Evolutionary conservation across 2,888 invertebrate species (phyloP).

Genomic region (Podotricha telesiphe): DNA sequence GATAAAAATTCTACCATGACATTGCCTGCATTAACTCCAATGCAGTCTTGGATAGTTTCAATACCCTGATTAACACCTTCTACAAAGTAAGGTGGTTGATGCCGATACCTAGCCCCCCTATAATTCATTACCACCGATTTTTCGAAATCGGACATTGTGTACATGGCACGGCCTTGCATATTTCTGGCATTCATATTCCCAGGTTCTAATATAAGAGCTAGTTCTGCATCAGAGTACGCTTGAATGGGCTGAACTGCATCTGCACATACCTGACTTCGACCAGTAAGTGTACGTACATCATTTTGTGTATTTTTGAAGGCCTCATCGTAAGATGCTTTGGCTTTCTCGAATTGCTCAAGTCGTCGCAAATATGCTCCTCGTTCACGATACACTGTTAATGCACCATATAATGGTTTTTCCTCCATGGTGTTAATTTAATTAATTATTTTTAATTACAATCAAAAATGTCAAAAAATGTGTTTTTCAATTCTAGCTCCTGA

Average conservation of each 20-base stretch:
- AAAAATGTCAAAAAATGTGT: conserved; percentile 2
- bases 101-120: conserved; percentile 63
- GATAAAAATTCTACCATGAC: conserved; percentile 75
- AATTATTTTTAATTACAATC: background rate
- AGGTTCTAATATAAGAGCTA: conserved; percentile 72
- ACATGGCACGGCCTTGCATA: conserved; percentile 76
- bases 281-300: conserved; percentile 68
- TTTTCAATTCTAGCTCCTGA: background rate
- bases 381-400: conserved; percentile 74
- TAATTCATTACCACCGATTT: conserved; percentile 75
- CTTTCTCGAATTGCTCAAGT: conserved; percentile 75
- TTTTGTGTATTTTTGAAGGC: conserved; percentile 64
- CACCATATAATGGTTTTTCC: conserved; percentile 69
- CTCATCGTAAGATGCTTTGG: conserved; percentile 73
- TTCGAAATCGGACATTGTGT: conserved; percentile 78
- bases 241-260: conserved; percentile 73
- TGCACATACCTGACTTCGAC: conserved; percentile 73
- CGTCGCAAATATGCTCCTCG: conserved; percentile 71
- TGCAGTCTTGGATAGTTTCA: conserved; percentile 77
- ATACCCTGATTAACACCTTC: conserved; percentile 77
- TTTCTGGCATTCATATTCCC: conserved; percentile 72
- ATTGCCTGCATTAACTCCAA: conserved; percentile 72
- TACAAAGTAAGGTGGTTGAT: conserved; percentile 73
- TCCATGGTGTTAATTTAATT: conserved; percentile 58
- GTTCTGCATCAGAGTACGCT: conserved; percentile 72